Evolutionary conservation across 2,113 vertebrate genomes (phyloP).

Genomic region (Perca fluviatilis): DNA sequence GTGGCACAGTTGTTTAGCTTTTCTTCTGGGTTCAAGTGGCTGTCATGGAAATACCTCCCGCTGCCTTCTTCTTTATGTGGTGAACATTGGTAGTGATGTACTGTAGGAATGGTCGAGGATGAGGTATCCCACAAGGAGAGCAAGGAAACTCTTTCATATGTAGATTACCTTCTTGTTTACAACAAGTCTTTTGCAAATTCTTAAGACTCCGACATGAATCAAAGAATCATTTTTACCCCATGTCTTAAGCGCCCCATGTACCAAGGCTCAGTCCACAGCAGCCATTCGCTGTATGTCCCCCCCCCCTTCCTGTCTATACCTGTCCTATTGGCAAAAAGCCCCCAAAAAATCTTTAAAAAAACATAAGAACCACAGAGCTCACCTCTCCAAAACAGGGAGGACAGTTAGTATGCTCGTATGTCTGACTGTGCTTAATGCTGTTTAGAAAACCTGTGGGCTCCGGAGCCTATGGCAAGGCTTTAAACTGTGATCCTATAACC

Average conservation of each 20-base stretch:
- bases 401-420: neutral
- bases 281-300: too few relatives aligned
- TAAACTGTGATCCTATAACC: conserved; percentile 30
- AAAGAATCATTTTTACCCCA: conserved; percentile 10
- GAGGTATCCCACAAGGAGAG: conserved; percentile 41
- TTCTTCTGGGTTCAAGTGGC: conserved; percentile 49
- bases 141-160: conserved; percentile 66
- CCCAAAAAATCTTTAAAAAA: too few relatives aligned
- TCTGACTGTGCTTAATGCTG: neutral
- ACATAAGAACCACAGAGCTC: neutral
- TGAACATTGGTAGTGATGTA: conserved; percentile 22
- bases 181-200: conserved; percentile 36
- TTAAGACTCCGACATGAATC: conserved; percentile 48
- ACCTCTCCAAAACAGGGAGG: neutral
- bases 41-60: conserved; percentile 21
- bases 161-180: conserved; percentile 64
- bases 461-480: neutral
- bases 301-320: too few relatives aligned
- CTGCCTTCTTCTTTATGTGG: conserved; percentile 24
- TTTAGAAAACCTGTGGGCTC: neutral
- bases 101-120: conserved; percentile 23
- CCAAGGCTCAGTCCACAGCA: too few relatives aligned
- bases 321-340: too few relatives aligned
- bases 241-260: neutral
- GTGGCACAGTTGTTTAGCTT: conserved; percentile 14